Conservation (phyloP, 2,113 vertebrate genomes). For the Hiodon alosoides region DNA sequence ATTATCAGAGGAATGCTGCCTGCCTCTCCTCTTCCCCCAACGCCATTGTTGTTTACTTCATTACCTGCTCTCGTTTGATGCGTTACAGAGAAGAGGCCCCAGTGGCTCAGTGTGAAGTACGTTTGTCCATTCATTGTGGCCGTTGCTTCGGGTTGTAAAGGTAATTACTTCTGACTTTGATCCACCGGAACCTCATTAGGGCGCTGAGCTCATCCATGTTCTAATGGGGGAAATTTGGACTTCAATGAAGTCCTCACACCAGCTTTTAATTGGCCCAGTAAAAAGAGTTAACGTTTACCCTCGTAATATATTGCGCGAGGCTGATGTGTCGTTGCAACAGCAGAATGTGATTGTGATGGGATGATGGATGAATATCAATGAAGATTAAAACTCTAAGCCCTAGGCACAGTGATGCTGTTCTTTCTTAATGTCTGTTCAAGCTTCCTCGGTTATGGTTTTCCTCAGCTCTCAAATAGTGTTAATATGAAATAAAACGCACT, state of each 20-base stretch:
- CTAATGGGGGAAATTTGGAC: slow-evolving; percentile 36
- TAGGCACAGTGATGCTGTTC: no score
- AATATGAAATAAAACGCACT: slow-evolving; percentile 5
- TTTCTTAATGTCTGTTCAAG: background rate
- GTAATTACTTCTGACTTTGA: no score
- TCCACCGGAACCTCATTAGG: slow-evolving; percentile 41
- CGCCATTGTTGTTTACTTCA: no score
- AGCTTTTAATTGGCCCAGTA: slow-evolving; percentile 28
- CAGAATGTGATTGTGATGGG: background rate
- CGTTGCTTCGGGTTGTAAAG: no score
- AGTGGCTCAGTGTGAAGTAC: no score
- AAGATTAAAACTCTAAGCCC: background rate
- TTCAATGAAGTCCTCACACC: slow-evolving; percentile 24
- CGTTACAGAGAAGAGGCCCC: no score
- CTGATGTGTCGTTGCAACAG: background rate
- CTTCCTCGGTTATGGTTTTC: background rate
- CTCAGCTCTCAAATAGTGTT: background rate
- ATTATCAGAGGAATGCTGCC: no score
- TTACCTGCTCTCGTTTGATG: no score
- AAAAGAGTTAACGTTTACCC: background rate
- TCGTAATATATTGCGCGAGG: background rate
- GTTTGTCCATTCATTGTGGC: no score
- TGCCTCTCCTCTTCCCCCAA: no score
- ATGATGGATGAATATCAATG: background rate
- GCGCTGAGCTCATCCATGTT: slow-evolving; percentile 45